Percentiles rank a stretch among this genome's conserved stretches.
These are phyloP conservation scores for Penaeus chinensis DNA, from an alignment of 1,140 invertebrate genomes.

Conservation along the genomic window DNA sequence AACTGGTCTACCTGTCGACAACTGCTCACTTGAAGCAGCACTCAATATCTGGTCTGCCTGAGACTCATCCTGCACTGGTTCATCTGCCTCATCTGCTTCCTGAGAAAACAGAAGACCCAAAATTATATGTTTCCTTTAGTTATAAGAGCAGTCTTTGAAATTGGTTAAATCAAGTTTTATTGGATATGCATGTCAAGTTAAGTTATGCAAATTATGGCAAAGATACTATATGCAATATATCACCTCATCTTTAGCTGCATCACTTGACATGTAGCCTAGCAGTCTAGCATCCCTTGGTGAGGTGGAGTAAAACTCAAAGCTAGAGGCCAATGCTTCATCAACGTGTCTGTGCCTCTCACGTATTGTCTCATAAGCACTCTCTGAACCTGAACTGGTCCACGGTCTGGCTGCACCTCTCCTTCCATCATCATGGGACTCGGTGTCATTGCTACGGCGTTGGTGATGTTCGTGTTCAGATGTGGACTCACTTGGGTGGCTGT, in stretches of 20 bases:
- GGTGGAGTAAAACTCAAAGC: constrained; percentile 59
- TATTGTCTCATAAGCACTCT: constrained; percentile 57
- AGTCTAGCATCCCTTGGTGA: constrained; percentile 51
- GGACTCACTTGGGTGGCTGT: constrained; percentile 57
- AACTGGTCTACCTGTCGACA: too few species aligned
- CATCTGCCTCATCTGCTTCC: too few species aligned
- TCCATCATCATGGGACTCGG: constrained; percentile 23
- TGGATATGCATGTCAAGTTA: too few species aligned
- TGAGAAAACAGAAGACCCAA: too few species aligned
- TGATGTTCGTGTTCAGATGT: constrained; percentile 45
- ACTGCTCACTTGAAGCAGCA: too few species aligned
- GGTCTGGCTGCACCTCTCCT: constrained; percentile 2
- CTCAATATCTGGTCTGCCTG: too few species aligned
- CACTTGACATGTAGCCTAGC: constrained; percentile 35
- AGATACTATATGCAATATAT: not conserved
- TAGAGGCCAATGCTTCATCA: constrained; percentile 56
- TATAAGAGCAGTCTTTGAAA: too few species aligned
- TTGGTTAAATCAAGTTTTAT: too few species aligned
- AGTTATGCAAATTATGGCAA: too few species aligned
- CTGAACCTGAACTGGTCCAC: constrained; percentile 58
- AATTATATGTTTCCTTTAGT: too few species aligned
- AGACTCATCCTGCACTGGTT: too few species aligned
- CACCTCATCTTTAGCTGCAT: not conserved
- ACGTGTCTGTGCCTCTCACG: constrained; percentile 52
- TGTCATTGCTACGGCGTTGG: constrained; percentile 3